Evolutionary conservation across 2,797 vertebrate species (phyloP).

Genomic region (Danio tinwini): DNA sequence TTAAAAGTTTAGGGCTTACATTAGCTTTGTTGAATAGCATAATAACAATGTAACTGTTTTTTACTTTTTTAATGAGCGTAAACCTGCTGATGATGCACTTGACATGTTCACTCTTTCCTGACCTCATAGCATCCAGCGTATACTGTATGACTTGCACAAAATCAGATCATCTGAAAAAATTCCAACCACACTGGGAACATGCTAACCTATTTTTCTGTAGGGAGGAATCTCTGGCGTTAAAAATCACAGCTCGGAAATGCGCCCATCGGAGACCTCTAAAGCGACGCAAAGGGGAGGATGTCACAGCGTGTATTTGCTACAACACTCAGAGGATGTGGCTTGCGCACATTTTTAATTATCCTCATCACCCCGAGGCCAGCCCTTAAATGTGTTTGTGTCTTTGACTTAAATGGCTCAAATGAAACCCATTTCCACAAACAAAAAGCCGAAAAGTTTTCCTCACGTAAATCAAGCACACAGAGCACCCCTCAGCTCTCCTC

Average conservation of each 20-base stretch:
- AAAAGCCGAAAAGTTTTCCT: constrained; percentile 58
- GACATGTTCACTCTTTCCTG: constrained; percentile 38
- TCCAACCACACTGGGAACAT: constrained; percentile 38
- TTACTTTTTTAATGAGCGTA: not conserved
- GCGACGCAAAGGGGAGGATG: constrained; percentile 15
- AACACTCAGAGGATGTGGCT: constrained; percentile 50
- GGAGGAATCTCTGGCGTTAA: constrained; percentile 42
- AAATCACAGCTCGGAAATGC: constrained; percentile 20
- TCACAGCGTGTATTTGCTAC: constrained; percentile 44
- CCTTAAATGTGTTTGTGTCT: constrained; percentile 56
- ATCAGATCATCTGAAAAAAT: constrained; percentile 50
- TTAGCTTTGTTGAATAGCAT: too few relatives aligned
- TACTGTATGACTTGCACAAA: constrained; percentile 18
- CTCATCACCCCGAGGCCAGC: constrained; percentile 30
- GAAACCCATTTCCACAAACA: constrained; percentile 48
- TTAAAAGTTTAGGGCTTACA: too few relatives aligned
- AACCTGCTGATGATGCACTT: constrained; percentile 36
- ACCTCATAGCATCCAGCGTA: constrained; percentile 8
- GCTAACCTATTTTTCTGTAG: constrained; percentile 25
- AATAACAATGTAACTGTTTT: not conserved
- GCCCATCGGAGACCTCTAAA: constrained; percentile 26
- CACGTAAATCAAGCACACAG: constrained; percentile 60
- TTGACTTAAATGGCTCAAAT: constrained; percentile 50
- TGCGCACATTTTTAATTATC: constrained; percentile 56
- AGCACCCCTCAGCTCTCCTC: constrained; percentile 54